These are phyloP conservation scores for Psittacula echo DNA, from an alignment of 2,797 vertebrate species.

Conservation along the genomic window DNA sequence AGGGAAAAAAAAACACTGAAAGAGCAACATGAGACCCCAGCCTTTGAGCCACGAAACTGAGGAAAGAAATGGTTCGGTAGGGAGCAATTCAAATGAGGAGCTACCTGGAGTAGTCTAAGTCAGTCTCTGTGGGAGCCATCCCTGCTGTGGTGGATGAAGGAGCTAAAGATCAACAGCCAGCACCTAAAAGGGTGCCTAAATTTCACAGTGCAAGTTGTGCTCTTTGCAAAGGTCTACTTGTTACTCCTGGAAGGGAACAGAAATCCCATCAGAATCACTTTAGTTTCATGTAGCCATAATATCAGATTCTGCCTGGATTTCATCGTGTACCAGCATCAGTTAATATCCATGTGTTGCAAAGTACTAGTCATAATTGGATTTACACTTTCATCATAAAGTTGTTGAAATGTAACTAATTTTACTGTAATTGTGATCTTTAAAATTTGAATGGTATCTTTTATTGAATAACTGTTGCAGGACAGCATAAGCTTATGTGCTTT, in stretches of 20 bases:
- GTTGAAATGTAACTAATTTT: conserved; percentile 52
- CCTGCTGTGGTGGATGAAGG: neutral
- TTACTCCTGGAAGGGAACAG: neutral
- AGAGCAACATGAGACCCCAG: neutral
- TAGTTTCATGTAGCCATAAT: neutral
- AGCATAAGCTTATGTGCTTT: conserved; percentile 1
- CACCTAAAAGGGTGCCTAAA: neutral
- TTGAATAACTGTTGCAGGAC: conserved; percentile 22
- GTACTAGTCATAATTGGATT: conserved; percentile 30
- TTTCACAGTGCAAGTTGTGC: neutral
- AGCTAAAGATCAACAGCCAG: neutral
- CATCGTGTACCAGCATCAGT: neutral
- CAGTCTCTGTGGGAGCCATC: neutral
- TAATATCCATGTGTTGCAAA: conserved; percentile 50
- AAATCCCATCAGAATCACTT: neutral
- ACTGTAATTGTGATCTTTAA: conserved; percentile 43
- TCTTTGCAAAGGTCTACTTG: neutral
- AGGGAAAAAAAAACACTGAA: neutral
- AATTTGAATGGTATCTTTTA: conserved; percentile 27
- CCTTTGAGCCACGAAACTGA: neutral
- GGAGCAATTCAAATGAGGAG: neutral
- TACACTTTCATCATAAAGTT: conserved; percentile 21
- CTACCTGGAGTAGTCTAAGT: neutral
- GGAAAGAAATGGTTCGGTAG: neutral
- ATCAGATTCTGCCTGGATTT: conserved; percentile 25